Conservation (phyloP, 2,797 vertebrate species). For the Sitta carolinensis region DNA sequence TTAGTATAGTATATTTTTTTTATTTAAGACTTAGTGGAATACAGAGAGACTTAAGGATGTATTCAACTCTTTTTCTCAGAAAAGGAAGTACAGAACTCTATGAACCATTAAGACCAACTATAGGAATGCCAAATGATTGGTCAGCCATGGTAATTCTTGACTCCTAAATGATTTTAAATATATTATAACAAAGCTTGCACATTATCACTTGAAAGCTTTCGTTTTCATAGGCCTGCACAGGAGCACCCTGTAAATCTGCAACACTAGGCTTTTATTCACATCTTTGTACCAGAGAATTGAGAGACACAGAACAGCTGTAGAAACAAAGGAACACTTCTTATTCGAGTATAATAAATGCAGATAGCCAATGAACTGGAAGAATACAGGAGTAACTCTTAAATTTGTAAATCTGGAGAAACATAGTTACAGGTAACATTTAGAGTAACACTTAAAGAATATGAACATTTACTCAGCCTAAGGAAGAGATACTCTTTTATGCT, state of each 20-base stretch:
- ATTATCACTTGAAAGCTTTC: not conserved
- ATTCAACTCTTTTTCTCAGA: not conserved
- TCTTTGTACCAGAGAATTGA: not conserved
- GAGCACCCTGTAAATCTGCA: not conserved
- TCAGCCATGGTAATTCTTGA: not conserved
- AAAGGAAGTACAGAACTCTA: not conserved
- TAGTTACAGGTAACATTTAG: not conserved
- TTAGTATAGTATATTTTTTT: not conserved
- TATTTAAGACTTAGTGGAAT: not conserved
- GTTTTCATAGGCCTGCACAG: not conserved
- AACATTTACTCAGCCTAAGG: not conserved
- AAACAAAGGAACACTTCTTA: not conserved
- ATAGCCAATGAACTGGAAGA: not conserved
- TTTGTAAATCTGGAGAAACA: not conserved
- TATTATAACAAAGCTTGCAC: not conserved
- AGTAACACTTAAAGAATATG: not conserved
- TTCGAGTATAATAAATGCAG: not conserved
- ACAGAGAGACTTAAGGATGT: not conserved
- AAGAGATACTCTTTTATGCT: not conserved
- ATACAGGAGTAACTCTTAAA: not conserved
- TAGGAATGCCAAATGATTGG: not conserved
- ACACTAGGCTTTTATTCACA: not conserved
- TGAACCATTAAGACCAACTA: not conserved
- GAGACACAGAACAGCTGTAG: not conserved
- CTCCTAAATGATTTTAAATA: not conserved